These are phyloP conservation scores for Adelognathus sp. DNA, from an alignment of 2,888 invertebrate genomes.

Conservation along the genomic window DNA sequence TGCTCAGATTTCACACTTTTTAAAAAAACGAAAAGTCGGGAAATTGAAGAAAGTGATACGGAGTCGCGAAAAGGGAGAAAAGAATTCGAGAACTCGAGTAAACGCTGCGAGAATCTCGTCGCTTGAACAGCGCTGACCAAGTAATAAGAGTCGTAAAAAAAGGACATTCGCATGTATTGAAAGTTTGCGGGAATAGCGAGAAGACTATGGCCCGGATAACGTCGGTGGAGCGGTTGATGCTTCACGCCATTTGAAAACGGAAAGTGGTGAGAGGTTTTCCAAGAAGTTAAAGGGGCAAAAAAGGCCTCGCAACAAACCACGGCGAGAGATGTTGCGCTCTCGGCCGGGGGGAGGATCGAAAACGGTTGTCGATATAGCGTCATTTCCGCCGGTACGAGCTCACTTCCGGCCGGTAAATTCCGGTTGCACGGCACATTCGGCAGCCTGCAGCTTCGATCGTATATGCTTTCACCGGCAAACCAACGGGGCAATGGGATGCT, in stretches of 20 bases:
- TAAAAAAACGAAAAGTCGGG: background rate
- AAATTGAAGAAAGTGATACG: background rate
- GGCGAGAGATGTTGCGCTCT: conserved; percentile 15
- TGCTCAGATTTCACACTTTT: background rate
- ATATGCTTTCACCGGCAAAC: conserved; percentile 56
- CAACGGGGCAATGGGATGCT: conserved; percentile 32
- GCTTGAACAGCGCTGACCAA: background rate
- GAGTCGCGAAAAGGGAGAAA: background rate
- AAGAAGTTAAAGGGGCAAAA: background rate
- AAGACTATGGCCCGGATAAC: background rate
- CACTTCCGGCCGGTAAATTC: conserved; percentile 67
- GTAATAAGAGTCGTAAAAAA: conserved; percentile 32
- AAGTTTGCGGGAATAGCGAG: background rate
- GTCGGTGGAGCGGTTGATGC: background rate
- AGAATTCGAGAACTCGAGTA: background rate
- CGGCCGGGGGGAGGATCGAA: conserved; percentile 51
- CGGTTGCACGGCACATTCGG: conserved; percentile 61
- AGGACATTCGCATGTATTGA: conserved; percentile 19
- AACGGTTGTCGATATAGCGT: conserved; percentile 59
- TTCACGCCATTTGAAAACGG: conserved; percentile 7
- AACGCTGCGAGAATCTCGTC: conserved; percentile 17
- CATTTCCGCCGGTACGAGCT: conserved; percentile 67
- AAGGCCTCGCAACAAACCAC: background rate
- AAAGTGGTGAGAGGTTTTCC: conserved; percentile 33
- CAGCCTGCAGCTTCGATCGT: conserved; percentile 53